Conservation (phyloP, 2,797 vertebrate genomes). For the Neosilurus mollespiculum region DNA sequence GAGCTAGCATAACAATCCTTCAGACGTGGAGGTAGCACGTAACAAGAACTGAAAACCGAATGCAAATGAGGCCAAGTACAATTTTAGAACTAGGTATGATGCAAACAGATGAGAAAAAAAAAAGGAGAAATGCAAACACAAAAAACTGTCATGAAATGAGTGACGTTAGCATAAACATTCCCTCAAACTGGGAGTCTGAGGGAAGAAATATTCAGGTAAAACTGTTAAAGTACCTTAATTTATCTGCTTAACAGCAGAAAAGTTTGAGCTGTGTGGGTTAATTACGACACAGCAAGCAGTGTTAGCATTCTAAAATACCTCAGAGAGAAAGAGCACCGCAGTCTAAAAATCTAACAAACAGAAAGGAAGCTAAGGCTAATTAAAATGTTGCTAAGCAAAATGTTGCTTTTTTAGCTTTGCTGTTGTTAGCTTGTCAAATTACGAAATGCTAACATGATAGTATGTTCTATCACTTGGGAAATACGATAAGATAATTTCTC, state of each 20-base stretch:
- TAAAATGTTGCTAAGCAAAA: no score
- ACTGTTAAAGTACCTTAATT: no score
- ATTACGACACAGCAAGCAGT: not conserved
- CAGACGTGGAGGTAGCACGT: not conserved
- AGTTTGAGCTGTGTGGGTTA: not conserved
- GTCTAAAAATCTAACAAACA: no score
- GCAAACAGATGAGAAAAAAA: not conserved
- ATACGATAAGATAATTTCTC: not conserved
- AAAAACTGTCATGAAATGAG: not conserved
- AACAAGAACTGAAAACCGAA: not conserved
- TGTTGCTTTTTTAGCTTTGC: not conserved
- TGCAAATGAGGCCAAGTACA: not conserved
- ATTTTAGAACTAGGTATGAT: no score
- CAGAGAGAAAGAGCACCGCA: not conserved
- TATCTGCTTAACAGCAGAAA: not conserved
- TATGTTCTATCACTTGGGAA: not conserved
- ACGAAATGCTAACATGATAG: no score
- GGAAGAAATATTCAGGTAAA: not conserved
- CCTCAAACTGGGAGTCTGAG: not conserved
- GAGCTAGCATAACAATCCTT: not conserved
- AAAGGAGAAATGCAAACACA: not conserved
- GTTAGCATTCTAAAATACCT: not conserved
- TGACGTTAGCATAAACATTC: not conserved
- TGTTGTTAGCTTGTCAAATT: not conserved
- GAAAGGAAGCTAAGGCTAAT: not conserved